Evolutionary conservation across 2,888 invertebrate species (phyloP), one percentile per base, ranked within the genome.

Genomic region (Petrolisthes manimaculis): DNA sequence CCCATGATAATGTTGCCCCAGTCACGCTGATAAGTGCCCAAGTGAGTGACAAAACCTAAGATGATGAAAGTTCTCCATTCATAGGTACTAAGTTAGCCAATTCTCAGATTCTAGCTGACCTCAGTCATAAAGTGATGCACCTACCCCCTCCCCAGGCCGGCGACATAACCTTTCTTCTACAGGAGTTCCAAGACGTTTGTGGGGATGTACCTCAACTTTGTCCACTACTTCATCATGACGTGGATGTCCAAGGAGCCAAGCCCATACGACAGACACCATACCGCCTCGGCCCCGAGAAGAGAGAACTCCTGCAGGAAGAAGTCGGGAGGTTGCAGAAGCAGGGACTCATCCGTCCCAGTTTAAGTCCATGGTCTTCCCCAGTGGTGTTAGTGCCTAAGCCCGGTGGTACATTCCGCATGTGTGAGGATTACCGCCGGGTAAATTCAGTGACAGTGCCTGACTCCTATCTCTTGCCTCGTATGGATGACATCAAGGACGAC

Each of bases 221-320:
- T 51, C 61, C 78, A n/a, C n/a, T 69, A 6, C 67, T 84, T 2
- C 12, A 24, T 5, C 84, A 84, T 53, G 61, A 51, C n/a, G 78
- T 84, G 5, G 21, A 37, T 1, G 8, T 84, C 3, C 0, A 1
- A 2, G 51, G 37, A 2, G 6, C 37, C n/a, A 37, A 9, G 5
- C 84, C 78, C 24, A 61, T 78, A 37, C 37, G 37, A 37, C 37
- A 37, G 37, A 37, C 37, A 37, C 37, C 37, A 37, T 37, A 78
- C 78, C 6, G 5, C 37, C 24, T 24, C 6, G n/a, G 21, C 71
- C 4, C 37, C 37, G 37, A 37, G 37, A 37, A 37, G 37, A 37
- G 37, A 37, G 37, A 37, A 37, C 2, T 37, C 37, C 37, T 37
- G 37, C 37, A 37, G 37, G 37, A 37, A 37, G 37, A 37, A 37